phyloP scores from a whole-genome alignment of 2,113 vertebrate genomes.

The Cisticola juncidis region DNA sequence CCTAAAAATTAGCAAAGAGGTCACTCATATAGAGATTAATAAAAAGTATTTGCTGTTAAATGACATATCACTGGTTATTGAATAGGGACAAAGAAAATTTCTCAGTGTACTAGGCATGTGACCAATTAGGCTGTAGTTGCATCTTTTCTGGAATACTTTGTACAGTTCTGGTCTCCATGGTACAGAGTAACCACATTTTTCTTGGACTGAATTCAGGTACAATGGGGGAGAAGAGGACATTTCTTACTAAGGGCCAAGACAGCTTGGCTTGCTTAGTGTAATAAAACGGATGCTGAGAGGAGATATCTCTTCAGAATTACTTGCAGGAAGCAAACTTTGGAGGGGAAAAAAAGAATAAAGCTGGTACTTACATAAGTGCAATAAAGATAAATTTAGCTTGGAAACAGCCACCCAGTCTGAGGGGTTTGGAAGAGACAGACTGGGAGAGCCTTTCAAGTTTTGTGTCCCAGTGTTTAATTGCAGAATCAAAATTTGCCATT shows the following conservation, averaged over 20 bases:
- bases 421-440: neutral
- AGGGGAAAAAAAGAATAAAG: conserved; percentile 35
- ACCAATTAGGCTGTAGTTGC: neutral
- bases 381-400: conserved; percentile 28
- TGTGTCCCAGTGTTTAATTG: neutral
- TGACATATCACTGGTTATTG: neutral
- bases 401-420: neutral
- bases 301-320: conserved; percentile 21
- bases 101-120: neutral
- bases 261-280: neutral
- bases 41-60: neutral
- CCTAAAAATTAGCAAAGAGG: neutral
- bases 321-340: conserved; percentile 6
- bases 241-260: conserved; percentile 6
- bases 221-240: neutral
- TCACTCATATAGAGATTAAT: neutral
- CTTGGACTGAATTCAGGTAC: conserved; percentile 7
- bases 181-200: neutral
- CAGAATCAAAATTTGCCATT: neutral
- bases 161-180: neutral
- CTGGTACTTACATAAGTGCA: neutral
- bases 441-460: neutral
- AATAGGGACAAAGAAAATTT: neutral
- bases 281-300: neutral
- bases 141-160: neutral